Percentiles rank a stretch among this genome's conserved stretches.
Evolutionary conservation across 2,113 vertebrate species (phyloP).

Genomic region (Phrynocephalus versicolor): DNA sequence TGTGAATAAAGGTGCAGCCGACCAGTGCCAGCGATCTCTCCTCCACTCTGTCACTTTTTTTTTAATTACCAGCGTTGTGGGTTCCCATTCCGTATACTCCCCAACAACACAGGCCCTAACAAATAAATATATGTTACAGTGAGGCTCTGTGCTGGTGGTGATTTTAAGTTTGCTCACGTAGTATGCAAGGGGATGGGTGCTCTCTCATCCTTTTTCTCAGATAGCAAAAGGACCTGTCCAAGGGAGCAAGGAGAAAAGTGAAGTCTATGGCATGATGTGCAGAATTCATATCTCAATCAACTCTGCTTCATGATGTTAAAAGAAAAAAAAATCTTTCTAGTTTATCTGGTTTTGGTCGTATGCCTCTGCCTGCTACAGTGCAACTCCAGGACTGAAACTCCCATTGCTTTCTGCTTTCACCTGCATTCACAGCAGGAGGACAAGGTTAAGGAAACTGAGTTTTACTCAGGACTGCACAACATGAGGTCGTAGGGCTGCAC

Average conservation of each 20-base stretch:
- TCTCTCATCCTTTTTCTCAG: too few relatives aligned
- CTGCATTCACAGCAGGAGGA: too few relatives aligned
- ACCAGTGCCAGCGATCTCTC: neutral
- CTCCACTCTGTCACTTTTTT: neutral
- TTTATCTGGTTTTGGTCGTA: neutral
- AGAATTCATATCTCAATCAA: neutral
- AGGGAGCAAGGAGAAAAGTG: neutral
- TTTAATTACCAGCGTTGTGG: neutral
- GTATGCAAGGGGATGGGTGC: too few relatives aligned
- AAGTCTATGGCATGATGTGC: neutral
- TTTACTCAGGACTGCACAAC: too few relatives aligned
- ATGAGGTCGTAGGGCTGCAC: too few relatives aligned
- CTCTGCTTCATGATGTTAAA: neutral
- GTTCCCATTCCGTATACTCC: neutral
- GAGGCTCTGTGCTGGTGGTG: too few relatives aligned
- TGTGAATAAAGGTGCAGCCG: neutral
- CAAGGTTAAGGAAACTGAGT: too few relatives aligned
- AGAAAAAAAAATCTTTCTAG: neutral
- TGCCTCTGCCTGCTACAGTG: too few relatives aligned
- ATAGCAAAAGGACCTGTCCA: neutral
- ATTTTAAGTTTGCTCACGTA: too few relatives aligned
- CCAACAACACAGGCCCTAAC: neutral
- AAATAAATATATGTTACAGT: neutral
- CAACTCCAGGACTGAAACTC: too few relatives aligned
- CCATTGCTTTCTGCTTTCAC: too few relatives aligned